Evolutionary conservation across 2,888 invertebrate genomes (phyloP).

Genomic region (Nomada lathburiana): DNA sequence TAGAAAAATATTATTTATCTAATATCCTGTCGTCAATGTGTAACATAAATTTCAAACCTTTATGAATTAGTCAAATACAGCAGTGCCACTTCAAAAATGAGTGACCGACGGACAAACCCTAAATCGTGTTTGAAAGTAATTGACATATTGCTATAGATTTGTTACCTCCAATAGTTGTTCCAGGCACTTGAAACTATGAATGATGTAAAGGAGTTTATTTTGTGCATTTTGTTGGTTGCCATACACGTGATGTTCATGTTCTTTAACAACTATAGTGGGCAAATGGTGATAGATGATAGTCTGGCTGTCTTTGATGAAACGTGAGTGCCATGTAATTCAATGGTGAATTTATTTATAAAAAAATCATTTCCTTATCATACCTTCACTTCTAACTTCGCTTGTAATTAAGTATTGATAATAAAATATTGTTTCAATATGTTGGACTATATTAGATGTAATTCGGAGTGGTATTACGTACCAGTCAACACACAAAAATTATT

Average conservation of each 20-base stretch:
- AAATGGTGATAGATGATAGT: constrained; percentile 7
- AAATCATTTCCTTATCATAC: too few relatives aligned
- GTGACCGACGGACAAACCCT: too few relatives aligned
- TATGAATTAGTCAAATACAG: too few relatives aligned
- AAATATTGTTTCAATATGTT: background rate
- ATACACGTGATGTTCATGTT: background rate
- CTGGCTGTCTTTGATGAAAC: background rate
- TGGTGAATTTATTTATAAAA: background rate
- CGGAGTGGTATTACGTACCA: constrained; percentile 37
- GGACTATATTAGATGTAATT: constrained; percentile 39
- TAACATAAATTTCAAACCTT: too few relatives aligned
- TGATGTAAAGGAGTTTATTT: background rate
- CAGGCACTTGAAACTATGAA: background rate
- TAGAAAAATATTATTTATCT: too few relatives aligned
- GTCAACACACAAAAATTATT: constrained; percentile 35
- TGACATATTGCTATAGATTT: too few relatives aligned
- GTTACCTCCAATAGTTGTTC: background rate
- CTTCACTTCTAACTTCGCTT: too few relatives aligned
- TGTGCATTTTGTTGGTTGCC: background rate
- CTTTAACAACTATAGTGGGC: background rate
- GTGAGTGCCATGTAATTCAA: constrained; percentile 6
- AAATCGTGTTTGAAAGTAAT: too few relatives aligned
- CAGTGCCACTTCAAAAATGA: too few relatives aligned
- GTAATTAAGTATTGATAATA: background rate
- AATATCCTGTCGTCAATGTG: too few relatives aligned